Evolutionary conservation across 2,888 invertebrate genomes (phyloP).

Genomic region (Apeira syringaria): DNA sequence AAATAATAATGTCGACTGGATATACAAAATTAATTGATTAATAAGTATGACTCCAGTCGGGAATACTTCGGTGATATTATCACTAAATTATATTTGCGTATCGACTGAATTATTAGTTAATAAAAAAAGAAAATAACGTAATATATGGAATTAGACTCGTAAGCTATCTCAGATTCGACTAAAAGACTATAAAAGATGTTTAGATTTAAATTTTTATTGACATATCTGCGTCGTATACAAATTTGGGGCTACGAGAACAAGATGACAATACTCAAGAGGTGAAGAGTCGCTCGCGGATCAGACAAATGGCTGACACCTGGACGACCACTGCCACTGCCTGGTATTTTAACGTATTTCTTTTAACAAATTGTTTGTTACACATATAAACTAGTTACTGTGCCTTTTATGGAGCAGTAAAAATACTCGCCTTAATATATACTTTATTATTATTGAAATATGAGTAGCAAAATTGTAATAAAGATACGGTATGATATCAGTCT

Average conservation of each 20-base stretch:
- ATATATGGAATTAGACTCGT: constrained; percentile 69
- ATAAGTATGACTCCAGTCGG: constrained; percentile 48
- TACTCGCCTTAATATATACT: too few relatives aligned
- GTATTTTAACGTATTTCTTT: too few relatives aligned
- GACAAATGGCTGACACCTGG: not conserved
- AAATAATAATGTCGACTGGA: constrained; percentile 46
- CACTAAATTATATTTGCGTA: constrained; percentile 67
- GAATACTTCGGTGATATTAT: constrained; percentile 68
- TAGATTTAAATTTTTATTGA: constrained; percentile 79
- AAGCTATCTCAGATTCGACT: constrained; percentile 81
- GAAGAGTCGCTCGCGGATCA: constrained; percentile 30
- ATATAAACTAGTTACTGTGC: too few relatives aligned
- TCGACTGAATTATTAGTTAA: constrained; percentile 79
- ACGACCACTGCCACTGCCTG: too few relatives aligned
- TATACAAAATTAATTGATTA: constrained; percentile 38
- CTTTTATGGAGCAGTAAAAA: too few relatives aligned
- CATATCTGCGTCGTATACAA: constrained; percentile 80
- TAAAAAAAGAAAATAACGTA: constrained; percentile 62
- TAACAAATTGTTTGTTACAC: too few relatives aligned
- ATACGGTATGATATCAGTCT: not conserved
- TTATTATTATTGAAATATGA: too few relatives aligned
- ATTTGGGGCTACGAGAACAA: constrained; percentile 66
- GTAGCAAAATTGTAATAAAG: too few relatives aligned
- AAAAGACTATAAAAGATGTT: constrained; percentile 78
- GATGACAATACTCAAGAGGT: constrained; percentile 78